phyloP scores from a whole-genome alignment of 1,140 invertebrate species.

The Scylla paramamosain region DNA sequence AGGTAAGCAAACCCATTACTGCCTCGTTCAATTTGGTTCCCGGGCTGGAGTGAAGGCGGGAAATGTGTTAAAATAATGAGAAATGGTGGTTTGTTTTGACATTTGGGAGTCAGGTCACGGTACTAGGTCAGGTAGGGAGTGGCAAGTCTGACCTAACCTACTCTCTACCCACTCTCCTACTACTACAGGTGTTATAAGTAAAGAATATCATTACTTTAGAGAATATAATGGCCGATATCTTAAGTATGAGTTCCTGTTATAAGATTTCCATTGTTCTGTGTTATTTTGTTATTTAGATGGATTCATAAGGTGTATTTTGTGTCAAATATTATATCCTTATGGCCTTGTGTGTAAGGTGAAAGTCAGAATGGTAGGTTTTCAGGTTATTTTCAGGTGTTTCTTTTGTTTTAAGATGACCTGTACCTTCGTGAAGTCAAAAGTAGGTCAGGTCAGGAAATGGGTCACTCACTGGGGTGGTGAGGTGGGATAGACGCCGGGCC shows the following conservation, averaged over 20 bases:
- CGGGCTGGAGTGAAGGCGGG: background rate
- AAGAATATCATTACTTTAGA: too few relatives aligned
- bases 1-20: background rate
- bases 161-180: background rate
- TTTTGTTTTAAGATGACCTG: background rate
- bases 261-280: too few relatives aligned
- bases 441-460: background rate
- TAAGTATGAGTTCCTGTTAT: too few relatives aligned
- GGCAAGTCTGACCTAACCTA: background rate
- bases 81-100: slow-evolving; percentile 41
- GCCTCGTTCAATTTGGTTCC: background rate
- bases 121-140: background rate
- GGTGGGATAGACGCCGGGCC: too few relatives aligned
- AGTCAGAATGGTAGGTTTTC: too few relatives aligned
- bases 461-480: background rate
- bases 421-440: background rate
- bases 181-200: background rate
- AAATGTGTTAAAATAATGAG: background rate
- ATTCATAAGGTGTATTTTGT: too few relatives aligned
- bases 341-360: too few relatives aligned
- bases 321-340: too few relatives aligned
- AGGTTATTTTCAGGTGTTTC: background rate
- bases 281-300: too few relatives aligned
- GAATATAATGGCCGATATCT: too few relatives aligned
- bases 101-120: background rate